phyloP scores from a whole-genome alignment of 2,113 vertebrate genomes.

The Irena cyanogastra region DNA sequence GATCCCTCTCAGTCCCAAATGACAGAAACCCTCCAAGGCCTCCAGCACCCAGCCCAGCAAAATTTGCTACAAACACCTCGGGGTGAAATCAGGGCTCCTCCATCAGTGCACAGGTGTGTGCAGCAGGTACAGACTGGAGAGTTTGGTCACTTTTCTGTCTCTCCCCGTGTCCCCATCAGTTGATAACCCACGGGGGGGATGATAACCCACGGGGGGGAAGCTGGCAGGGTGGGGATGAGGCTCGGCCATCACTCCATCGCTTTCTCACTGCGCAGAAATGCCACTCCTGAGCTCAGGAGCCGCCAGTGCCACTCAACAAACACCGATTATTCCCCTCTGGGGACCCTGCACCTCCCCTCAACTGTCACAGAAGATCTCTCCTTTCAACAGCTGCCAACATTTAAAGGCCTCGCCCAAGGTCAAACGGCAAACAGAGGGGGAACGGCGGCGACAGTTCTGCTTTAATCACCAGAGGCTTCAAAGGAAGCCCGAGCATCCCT shows the following conservation, averaged over 20 bases:
- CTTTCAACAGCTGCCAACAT: neutral
- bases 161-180: neutral
- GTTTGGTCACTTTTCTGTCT: neutral
- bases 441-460: neutral
- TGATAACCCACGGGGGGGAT: fast-evolving
- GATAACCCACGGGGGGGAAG: neutral
- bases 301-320: neutral
- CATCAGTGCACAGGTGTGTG: neutral
- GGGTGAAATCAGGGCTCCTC: fast-evolving
- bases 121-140: neutral
- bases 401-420: neutral
- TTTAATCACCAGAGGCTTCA: neutral
- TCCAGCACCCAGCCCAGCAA: neutral
- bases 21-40: neutral
- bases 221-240: neutral
- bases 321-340: neutral
- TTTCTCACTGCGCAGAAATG: neutral
- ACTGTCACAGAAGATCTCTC: neutral
- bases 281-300: neutral
- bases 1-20: neutral
- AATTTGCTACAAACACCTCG: neutral
- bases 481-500: neutral
- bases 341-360: neutral
- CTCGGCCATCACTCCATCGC: neutral
- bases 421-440: neutral